Percentiles rank a stretch among this genome's conserved stretches.
Conservation (phyloP, 2,113 vertebrate genomes). For the Clupea harengus region DNA sequence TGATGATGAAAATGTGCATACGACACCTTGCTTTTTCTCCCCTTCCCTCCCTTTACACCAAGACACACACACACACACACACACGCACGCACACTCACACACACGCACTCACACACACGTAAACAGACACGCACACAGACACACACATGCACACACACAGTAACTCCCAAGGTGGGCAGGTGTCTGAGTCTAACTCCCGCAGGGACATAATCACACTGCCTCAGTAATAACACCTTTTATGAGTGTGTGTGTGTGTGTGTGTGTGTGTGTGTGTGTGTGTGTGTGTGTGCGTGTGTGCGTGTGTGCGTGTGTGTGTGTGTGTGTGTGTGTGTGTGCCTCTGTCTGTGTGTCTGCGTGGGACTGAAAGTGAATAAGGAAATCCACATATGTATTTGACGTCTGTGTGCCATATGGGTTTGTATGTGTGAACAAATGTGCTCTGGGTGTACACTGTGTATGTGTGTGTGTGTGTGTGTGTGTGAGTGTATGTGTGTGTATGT, state of each 20-base stretch:
- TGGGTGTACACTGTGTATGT: not conserved
- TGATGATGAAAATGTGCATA: no score
- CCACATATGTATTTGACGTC: not conserved
- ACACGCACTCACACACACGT: not conserved
- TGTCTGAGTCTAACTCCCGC: not conserved
- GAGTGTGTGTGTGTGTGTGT: not conserved
- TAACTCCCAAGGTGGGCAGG: conserved; percentile 3
- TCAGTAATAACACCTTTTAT: conserved; percentile 6
- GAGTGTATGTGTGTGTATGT: not conserved
- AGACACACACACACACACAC: conserved; percentile 21
- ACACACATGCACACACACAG: conserved; percentile 1
- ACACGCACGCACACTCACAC: conserved; percentile 20
- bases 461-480: conserved; percentile 3
- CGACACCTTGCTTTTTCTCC: not conserved
- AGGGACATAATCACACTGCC: not conserved
- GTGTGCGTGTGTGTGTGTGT: not conserved
- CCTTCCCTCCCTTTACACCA: not conserved
- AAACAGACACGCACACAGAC: not conserved
- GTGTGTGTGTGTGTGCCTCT: not conserved
- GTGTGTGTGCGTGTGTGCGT: not conserved
- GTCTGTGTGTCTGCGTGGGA: not conserved
- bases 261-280: conserved; percentile 5
- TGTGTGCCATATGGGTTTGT: not conserved
- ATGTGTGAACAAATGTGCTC: no score
- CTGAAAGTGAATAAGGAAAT: not conserved